These are phyloP conservation scores for Ahaetulla prasina DNA, from an alignment of 2,113 vertebrate genomes.

Conservation along the genomic window DNA sequence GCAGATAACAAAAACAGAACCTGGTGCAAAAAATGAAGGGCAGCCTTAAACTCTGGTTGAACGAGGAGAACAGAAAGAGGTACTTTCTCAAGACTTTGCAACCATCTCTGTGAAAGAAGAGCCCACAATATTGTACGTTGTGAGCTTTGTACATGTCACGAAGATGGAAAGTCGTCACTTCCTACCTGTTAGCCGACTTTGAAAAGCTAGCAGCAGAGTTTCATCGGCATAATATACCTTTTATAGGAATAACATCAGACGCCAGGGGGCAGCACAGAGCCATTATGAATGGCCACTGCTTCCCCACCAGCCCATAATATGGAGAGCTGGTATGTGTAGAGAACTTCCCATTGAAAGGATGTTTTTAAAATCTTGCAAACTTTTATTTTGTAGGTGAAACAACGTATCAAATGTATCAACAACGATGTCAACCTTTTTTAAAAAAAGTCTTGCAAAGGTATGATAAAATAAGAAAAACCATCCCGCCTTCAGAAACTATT, in stretches of 20 bases:
- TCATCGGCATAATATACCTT: not conserved
- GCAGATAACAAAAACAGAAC: not conserved
- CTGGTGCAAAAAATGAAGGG: not conserved
- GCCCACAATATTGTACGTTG: not conserved
- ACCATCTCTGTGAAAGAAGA: not conserved
- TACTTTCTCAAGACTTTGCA: not conserved
- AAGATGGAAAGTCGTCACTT: not conserved
- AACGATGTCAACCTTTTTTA: not conserved
- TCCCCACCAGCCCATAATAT: not conserved
- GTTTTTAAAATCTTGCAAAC: not conserved
- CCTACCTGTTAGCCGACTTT: not conserved
- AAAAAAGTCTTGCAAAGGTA: no score
- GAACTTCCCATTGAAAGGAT: not conserved
- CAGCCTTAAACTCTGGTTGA: not conserved
- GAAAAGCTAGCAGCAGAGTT: no score
- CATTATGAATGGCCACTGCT: not conserved
- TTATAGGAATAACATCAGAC: not conserved
- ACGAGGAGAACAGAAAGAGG: not conserved
- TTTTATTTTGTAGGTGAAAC: not conserved
- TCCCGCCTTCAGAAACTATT: not conserved
- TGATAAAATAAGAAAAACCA: not conserved
- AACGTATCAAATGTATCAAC: no score
- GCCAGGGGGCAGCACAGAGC: constrained; percentile 6
- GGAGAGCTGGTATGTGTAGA: not conserved
- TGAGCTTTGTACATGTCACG: not conserved